Base-by-base conservation (phyloP, 2,888 invertebrate genomes). In the Globia sparganii region DNA sequence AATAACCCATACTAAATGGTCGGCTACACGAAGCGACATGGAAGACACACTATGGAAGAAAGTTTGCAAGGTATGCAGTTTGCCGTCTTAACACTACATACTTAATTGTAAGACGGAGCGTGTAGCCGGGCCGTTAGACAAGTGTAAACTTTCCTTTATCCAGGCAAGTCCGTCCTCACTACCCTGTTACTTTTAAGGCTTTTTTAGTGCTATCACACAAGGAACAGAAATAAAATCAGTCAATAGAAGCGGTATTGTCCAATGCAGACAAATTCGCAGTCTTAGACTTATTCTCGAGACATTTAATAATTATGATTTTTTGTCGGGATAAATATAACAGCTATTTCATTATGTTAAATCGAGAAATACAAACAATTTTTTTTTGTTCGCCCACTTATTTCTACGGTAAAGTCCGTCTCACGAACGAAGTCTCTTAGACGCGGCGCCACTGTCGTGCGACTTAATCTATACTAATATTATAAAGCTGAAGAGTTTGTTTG, bases 131-230 rank as follows among this genome's bases (percentile, higher is more conserved):
- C 15, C n/a, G 4, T 37, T 18, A 15, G 66, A 71, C 37, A 62
- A 5, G 66, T 67, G 75, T 67, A 53, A 67, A 53, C 37, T 59
- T 37, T 68, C 25, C 28, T 73, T 68, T 67, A 25, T 49, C 37
- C 81, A 65, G 53, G 49, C 31, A 53, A 64, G n/a, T 81, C 81
- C 77, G 77, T 81, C 81, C 80, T 75, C 59, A 80, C 40, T 56
- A 46, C 28, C 68, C 21, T 59, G 15, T 40, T 74, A 69, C 15
- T 49, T 68, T 65, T 69, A 66, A 75, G 46, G 21, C 53, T 65
- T 69, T 56, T 59, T 8, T n/a, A 69, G n/a, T 49, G 58, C 49
- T 66, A 9, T 79, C n/a, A 64, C 21, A 49, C 25, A 21, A 18
- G 11, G 28, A 40, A 70, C 49, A 65, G 56, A 59, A 64, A 40